Conservation (phyloP, 64 coral and sea anemone species). For the Acropora yongei region DNA sequence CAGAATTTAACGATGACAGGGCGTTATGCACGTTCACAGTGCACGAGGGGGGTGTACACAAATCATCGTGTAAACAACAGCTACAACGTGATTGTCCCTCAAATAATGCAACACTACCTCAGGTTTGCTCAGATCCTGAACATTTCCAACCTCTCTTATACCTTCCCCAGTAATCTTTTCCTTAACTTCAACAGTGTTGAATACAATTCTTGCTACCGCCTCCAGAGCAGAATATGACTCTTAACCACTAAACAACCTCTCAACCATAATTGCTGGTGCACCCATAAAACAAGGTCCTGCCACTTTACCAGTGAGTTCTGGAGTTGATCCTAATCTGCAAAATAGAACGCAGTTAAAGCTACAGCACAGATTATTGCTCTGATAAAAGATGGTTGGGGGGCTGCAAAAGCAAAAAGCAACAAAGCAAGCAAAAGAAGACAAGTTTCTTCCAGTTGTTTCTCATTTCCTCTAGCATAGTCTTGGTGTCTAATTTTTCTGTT, state of each 20-base stretch:
- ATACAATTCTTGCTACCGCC: conserved; percentile 38
- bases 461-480: background rate
- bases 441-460: no score
- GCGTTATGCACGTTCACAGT: no score
- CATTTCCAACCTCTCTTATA: background rate
- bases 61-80: no score
- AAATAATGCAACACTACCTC: background rate
- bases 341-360: background rate
- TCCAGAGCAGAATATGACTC: conserved; percentile 50
- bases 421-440: no score
- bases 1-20: no score
- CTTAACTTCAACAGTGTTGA: background rate
- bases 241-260: conserved; percentile 59
- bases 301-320: conserved; percentile 58
- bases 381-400: no score
- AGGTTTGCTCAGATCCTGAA: background rate
- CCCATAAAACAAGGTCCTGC: conserved; percentile 80
- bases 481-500: background rate
- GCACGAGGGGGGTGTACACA: no score
- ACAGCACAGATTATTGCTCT: background rate
- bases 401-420: no score
- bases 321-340: conserved; percentile 64
- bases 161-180: conserved; percentile 9
- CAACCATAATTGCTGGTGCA: conserved; percentile 78
- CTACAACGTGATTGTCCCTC: no score